Evolutionary conservation across 2,888 invertebrate species (phyloP), one percentile per base, ranked within the genome.

Genomic region (Scaptomyza cyrtandrae): DNA sequence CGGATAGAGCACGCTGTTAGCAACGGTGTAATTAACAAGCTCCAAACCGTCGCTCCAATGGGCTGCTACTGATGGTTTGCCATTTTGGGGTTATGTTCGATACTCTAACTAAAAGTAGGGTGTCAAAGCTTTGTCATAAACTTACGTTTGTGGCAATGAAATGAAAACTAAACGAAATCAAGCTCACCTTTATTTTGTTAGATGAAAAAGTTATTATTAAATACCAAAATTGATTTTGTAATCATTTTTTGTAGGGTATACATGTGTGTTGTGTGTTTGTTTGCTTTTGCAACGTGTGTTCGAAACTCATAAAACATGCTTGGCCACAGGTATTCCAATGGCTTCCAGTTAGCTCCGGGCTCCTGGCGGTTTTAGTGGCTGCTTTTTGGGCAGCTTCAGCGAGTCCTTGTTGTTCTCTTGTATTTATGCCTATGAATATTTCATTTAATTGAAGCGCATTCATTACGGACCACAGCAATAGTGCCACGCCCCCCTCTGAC

Each of bases 391-490:
- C 50, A 50, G 50, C 19, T 50, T 50, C 39, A 37, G 14, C 33
- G 39, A 11, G 13, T 13, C 35, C 13, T 13, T 9, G 6, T 3
- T 3, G 9, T 64, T 63, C 76, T 75, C 60, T 75, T 58, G 75
- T 77, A 84, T 86, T 86, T 84, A 82, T 83, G 78, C 70, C 87
- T 76, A 84, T 86, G 84, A 84, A 84, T 84, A 86, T 84, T 84
- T 84, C 87, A 86, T 82, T 85, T 84, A 84, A 84, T 84, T 84
- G 87, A 85, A 84, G 80, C 85, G 82, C 84, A 84, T 84, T 86
- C 85, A 84, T 84, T 86, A 86, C 66, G 53, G 50, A 66, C 70
- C 76, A 64, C 72, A 68, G 67, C 58, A 60, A 52, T 53, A 37
- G 52, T 52, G 13, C 55, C 61, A 48, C 52, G 46, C 56, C 48